Evolutionary conservation across 2,113 vertebrate species (phyloP).

Genomic region (Tragelaphus imberbis): DNA sequence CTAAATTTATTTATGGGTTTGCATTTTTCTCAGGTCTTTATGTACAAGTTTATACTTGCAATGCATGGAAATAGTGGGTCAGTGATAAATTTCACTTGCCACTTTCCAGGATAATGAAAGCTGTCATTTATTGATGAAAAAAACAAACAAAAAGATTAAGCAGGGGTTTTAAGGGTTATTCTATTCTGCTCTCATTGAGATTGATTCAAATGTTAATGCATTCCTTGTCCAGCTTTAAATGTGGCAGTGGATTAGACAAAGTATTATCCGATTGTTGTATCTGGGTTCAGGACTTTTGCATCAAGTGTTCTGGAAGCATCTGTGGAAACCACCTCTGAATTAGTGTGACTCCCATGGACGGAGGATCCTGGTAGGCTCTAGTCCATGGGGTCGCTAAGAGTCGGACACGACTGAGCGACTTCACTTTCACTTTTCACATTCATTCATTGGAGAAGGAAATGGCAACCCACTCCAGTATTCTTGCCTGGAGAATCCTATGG

Average conservation of each 20-base stretch:
- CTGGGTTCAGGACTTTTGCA: not conserved
- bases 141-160: slow-evolving; percentile 18
- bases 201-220: not conserved
- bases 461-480: not conserved
- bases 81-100: not conserved
- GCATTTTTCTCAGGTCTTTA: not conserved
- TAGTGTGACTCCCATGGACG: not conserved
- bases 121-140: slow-evolving; percentile 8
- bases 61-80: not conserved
- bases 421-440: too few relatives aligned
- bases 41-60: not conserved
- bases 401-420: too few relatives aligned
- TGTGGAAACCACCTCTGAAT: not conserved
- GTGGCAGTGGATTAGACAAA: not conserved
- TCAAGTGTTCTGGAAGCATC: not conserved
- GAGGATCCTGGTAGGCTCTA: too few relatives aligned
- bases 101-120: not conserved
- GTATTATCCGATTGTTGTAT: not conserved
- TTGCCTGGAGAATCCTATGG: not conserved
- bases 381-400: too few relatives aligned
- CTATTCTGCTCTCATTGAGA: not conserved
- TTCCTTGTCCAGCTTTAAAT: not conserved
- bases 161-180: not conserved
- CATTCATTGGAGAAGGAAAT: not conserved
- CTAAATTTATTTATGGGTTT: not conserved